phyloP scores from a whole-genome alignment of 1,140 invertebrate species.

The Tetramorium alpestre region DNA sequence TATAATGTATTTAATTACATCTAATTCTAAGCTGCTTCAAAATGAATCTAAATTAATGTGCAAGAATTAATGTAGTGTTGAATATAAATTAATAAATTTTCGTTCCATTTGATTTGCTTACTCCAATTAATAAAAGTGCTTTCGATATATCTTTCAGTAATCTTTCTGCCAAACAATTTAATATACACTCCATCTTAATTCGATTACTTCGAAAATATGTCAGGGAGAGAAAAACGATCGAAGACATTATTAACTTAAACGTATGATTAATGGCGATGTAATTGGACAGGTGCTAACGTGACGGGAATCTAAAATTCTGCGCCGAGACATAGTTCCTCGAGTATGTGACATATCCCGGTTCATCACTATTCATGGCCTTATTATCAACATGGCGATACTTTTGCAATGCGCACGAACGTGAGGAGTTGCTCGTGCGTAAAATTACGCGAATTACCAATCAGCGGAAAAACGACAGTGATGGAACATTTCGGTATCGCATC shows the following conservation, averaged over 20 bases:
- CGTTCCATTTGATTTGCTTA: not conserved
- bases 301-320: conserved; percentile 34
- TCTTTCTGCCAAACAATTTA: not conserved
- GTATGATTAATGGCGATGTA: conserved; percentile 28
- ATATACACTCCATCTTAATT: not conserved
- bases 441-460: conserved; percentile 2
- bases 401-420: not conserved
- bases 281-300: conserved; percentile 45
- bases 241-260: conserved; percentile 29
- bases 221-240: not conserved
- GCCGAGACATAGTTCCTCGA: conserved; percentile 35
- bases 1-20: not conserved
- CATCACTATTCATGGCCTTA: conserved; percentile 41
- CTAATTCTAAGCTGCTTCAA: not conserved
- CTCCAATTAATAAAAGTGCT: not conserved
- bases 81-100: not conserved
- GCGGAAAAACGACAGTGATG: conserved; percentile 7
- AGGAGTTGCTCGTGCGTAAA: not conserved
- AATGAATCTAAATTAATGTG: not conserved
- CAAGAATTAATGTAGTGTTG: too few species aligned
- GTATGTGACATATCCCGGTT: conserved; percentile 23
- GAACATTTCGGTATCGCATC: conserved; percentile 8
- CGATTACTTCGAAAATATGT: conserved; percentile 25
- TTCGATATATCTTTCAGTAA: not conserved
- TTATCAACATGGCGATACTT: conserved; percentile 18